phyloP scores from a whole-genome alignment of 2,113 vertebrate genomes.

The Meleagris gallopavo region DNA sequence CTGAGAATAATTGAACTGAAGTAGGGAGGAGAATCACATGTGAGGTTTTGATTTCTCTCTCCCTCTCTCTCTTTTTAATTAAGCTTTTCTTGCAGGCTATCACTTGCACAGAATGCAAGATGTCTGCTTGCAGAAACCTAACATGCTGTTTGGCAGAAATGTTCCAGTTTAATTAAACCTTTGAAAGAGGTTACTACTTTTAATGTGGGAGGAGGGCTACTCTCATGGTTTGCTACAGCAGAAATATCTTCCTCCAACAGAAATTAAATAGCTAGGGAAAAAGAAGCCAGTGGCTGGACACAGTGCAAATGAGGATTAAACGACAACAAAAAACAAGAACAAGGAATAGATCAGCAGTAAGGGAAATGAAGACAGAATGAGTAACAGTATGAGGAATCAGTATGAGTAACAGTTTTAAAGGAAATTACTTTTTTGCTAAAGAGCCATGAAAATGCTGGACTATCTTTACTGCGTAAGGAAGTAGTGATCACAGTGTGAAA shows the following conservation, averaged over 20 bases:
- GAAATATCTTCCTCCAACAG: conserved; percentile 16
- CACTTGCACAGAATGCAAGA: neutral
- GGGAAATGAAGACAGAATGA: neutral
- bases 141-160: conserved; percentile 23
- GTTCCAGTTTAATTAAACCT: neutral
- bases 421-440: neutral
- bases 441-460: neutral
- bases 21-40: neutral
- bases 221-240: neutral
- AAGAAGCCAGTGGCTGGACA: neutral
- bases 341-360: neutral
- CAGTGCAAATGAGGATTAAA: neutral
- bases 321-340: neutral
- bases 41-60: neutral
- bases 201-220: neutral
- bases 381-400: neutral
- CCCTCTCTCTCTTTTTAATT: neutral
- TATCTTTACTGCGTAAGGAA: neutral
- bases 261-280: neutral
- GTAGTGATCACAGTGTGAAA: neutral
- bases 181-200: neutral
- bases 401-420: neutral
- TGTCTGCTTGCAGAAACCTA: neutral
- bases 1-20: neutral
- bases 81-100: neutral